Evolutionary conservation across 2,113 vertebrate species (phyloP), one percentile per base, ranked within the genome.

Genomic region (Ondatra zibethicus): DNA sequence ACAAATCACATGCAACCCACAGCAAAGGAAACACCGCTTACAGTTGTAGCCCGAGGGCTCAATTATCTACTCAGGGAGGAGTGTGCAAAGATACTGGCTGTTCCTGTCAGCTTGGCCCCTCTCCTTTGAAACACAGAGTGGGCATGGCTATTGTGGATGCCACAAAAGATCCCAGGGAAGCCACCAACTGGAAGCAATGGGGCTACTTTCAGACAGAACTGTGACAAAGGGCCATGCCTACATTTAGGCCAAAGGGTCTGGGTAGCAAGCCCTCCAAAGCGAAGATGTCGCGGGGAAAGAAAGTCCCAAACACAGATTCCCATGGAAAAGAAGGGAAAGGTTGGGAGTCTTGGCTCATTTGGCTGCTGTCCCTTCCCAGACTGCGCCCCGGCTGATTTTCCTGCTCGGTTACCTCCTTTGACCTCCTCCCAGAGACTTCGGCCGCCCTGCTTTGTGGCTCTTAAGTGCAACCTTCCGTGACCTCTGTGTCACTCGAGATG

Each of bases 151-250:
- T 2, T 29, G 1, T n/a, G 10, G n/a, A 31, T 0, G 7, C 61
- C 63, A 0, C 0, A 2, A 25, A 42, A 68, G 63, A 16, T 31
- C 7, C 29, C 21, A 19, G 81, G 45, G 36, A 33, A 8, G 19
- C 39, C 63, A 47, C 39, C 33, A 14, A 1, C 42, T 7, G 66
- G 45, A 36, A 39, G 11, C 0, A 0, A 25, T 9, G 6, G 0
- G 50, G 50, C 39, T 11, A 12, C 52, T 27, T 50, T 13, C 7
- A 12, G 16, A 36, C 42, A 27, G 66, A 27, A 1, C 0, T 12
- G 0, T 3, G 33, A 47, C 45, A 27, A 3, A 1, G 0, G 0
- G 0, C 36, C 86, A 1, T 0, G 31, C 29, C 55, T 16, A 23
- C 31, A 1, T 7, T 11, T 58, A 3, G 29, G 0, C 1, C 36